phyloP scores from a whole-genome alignment of 2,113 vertebrate species.

The Colossoma macropomum region DNA sequence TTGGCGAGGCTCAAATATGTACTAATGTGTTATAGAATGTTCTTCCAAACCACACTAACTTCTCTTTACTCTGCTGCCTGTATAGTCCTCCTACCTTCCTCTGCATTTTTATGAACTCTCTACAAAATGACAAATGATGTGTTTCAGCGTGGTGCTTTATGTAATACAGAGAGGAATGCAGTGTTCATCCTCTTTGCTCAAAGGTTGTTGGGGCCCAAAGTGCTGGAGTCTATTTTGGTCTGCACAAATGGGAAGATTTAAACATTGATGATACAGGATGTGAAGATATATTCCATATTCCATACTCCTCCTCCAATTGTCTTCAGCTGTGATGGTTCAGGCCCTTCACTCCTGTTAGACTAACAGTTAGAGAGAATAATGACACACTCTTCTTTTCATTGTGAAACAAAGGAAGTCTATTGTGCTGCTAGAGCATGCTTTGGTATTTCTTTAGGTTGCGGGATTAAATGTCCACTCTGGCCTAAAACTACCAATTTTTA shows the following conservation, averaged over 20 bases:
- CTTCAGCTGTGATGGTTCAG: not conserved
- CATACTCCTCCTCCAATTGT: not conserved
- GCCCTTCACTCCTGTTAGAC: not conserved
- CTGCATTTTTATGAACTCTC: not conserved
- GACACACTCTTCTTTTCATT: not conserved
- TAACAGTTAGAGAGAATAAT: not conserved
- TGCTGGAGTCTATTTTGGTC: not conserved
- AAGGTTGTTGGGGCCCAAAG: not conserved
- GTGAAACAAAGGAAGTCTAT: not conserved
- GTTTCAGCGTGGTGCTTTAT: not conserved
- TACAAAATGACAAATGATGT: not conserved
- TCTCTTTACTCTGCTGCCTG: not conserved
- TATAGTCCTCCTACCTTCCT: not conserved
- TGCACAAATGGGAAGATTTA: not conserved
- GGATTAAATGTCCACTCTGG: no score
- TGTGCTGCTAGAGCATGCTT: no score
- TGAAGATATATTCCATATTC: not conserved
- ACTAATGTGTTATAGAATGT: not conserved
- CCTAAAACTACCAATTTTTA: no score
- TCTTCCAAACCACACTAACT: not conserved
- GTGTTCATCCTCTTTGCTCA: not conserved
- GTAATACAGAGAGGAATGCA: not conserved
- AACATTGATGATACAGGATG: not conserved
- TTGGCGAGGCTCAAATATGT: not conserved
- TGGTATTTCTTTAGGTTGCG: no score